Evolutionary conservation across 2,888 invertebrate genomes (phyloP).

Genomic region (Brachypalpus laphriformis): DNA sequence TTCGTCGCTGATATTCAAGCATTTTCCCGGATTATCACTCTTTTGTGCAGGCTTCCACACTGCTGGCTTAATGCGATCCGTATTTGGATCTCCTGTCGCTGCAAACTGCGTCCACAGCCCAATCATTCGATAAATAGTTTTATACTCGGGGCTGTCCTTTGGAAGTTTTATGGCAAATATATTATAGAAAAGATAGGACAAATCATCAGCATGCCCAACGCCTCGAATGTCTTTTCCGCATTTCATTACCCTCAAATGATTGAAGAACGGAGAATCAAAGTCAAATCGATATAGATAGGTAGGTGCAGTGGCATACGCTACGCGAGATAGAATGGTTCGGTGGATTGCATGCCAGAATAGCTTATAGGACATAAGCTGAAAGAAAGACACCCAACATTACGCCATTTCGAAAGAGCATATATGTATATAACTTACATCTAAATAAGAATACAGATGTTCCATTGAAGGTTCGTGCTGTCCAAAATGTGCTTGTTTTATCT

Average conservation of each 20-base stretch:
- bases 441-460: conserved; percentile 79
- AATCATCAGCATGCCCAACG: conserved; percentile 81
- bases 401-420: no score
- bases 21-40: conserved; percentile 77
- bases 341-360: conserved; percentile 78
- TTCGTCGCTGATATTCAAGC: conserved; percentile 80
- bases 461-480: conserved; percentile 77
- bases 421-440: no score
- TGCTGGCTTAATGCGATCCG: conserved; percentile 77
- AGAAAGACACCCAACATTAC: no score
- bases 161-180: conserved; percentile 76
- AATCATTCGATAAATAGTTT: conserved; percentile 79
- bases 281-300: conserved; percentile 81
- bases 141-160: conserved; percentile 79
- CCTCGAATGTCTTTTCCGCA: conserved; percentile 80
- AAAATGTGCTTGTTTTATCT: conserved; percentile 78
- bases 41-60: conserved; percentile 79
- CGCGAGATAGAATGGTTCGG: conserved; percentile 78
- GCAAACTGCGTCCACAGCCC: conserved; percentile 81
- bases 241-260: conserved; percentile 79
- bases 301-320: conserved; percentile 78
- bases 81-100: conserved; percentile 79
- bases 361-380: conserved; percentile 78
- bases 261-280: conserved; percentile 80
- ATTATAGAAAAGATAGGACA: conserved; percentile 79